A percentile compares a stretch with the other conserved stretches of the same genome.
Evolutionary conservation across 1,140 invertebrate genomes (phyloP).

Genomic region (Drosophila pruinosa): DNA sequence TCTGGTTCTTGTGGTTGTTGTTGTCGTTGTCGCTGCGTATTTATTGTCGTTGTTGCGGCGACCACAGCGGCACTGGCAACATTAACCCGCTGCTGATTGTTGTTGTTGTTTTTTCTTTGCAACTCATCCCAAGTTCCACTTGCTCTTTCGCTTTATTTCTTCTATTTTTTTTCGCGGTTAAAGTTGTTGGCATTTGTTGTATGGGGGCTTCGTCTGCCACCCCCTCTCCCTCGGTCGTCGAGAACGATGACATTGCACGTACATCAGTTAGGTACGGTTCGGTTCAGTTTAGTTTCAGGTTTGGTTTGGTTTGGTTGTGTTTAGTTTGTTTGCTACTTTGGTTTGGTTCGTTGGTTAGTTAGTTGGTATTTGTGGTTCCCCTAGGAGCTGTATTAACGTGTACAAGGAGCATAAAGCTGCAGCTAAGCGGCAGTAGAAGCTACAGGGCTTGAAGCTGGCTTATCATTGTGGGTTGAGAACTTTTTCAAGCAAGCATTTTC

Average conservation of each 20-base stretch:
- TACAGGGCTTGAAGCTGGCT: background rate
- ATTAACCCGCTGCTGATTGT: conserved; percentile 42
- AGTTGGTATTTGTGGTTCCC: conserved; percentile 63
- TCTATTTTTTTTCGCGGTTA: conserved; percentile 59
- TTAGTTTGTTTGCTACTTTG: conserved; percentile 45
- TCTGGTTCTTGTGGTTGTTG: conserved; percentile 10
- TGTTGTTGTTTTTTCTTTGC: conserved; percentile 33
- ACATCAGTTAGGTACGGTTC: conserved; percentile 23
- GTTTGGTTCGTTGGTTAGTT: conserved; percentile 35
- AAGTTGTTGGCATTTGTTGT: conserved; percentile 72
- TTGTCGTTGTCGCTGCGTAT: conserved; percentile 54
- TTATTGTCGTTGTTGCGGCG: conserved; percentile 64
- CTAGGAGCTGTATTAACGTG: conserved; percentile 41
- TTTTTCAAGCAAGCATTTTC: background rate
- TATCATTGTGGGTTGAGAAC: background rate
- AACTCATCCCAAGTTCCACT: conserved; percentile 3
- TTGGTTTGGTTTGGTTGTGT: conserved; percentile 37
- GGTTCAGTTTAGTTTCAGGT: background rate
- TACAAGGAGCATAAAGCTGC: background rate
- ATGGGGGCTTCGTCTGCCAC: background rate
- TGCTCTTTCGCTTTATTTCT: conserved; percentile 10
- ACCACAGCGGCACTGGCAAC: conserved; percentile 45
- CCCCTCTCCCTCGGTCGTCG: background rate
- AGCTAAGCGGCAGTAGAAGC: background rate
- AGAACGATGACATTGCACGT: conserved; percentile 27